These are phyloP conservation scores for Halichoeres trimaculatus DNA, from an alignment of 2,113 vertebrate genomes.

Conservation along the genomic window DNA sequence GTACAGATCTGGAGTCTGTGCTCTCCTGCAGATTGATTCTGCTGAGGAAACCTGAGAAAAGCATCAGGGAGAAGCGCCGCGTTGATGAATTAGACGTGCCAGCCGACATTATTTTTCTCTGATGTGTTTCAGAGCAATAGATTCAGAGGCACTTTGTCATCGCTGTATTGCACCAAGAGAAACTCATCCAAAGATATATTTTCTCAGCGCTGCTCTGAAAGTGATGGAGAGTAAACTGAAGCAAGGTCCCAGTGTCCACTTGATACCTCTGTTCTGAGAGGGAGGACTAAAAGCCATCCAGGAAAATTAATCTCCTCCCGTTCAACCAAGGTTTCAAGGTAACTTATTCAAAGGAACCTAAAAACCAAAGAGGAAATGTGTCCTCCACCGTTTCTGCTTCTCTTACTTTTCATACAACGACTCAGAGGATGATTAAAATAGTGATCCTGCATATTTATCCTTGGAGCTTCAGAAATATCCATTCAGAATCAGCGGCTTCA, in stretches of 20 bases:
- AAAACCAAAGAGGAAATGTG: neutral
- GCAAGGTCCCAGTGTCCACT: neutral
- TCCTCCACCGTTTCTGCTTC: neutral
- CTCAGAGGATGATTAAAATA: neutral
- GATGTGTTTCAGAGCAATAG: constrained; percentile 63
- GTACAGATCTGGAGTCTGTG: constrained; percentile 6
- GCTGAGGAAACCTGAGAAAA: constrained; percentile 25
- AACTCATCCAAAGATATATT: constrained; percentile 39
- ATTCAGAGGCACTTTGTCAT: constrained; percentile 56
- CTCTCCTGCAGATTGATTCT: constrained; percentile 33
- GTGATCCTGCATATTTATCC: neutral
- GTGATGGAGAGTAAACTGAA: constrained; percentile 9
- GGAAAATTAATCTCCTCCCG: neutral
- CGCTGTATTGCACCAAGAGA: constrained; percentile 31
- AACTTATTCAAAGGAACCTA: neutral
- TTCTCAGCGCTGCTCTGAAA: constrained; percentile 5
- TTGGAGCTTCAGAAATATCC: neutral
- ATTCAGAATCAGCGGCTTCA: neutral
- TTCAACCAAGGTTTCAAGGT: neutral
- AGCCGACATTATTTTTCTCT: constrained; percentile 56
- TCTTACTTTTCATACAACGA: neutral
- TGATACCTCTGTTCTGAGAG: neutral
- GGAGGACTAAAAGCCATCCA: neutral
- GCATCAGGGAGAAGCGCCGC: constrained; percentile 25
- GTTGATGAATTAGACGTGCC: constrained; percentile 62